Conservation (phyloP, 2,113 vertebrate genomes). For the Rhabdornis inornatus region DNA sequence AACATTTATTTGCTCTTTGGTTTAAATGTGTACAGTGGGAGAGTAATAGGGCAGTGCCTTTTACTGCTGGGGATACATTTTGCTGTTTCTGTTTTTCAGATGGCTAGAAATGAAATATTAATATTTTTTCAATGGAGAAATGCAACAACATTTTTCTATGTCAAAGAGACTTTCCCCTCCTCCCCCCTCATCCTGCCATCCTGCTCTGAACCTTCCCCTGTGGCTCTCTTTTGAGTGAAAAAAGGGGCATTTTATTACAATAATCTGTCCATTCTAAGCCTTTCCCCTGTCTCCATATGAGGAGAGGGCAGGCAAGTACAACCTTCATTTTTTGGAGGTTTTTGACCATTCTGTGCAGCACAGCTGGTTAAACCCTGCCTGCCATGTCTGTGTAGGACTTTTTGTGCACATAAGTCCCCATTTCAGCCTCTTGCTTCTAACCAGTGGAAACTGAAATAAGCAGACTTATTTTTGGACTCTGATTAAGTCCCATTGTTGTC, state of each 20-base stretch:
- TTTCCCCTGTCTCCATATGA: neutral
- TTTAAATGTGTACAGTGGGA: slow-evolving; percentile 32
- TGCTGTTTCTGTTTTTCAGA: slow-evolving; percentile 55
- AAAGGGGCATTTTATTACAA: neutral
- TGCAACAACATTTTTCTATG: slow-evolving; percentile 24
- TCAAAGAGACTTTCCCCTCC: slow-evolving; percentile 28
- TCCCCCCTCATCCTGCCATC: neutral
- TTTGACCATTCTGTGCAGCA: neutral
- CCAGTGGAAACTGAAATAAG: neutral
- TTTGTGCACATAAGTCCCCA: neutral
- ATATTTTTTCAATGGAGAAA: slow-evolving; percentile 44
- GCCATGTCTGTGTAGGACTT: neutral
- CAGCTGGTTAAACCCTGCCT: neutral
- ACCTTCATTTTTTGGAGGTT: neutral
- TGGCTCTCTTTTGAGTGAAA: neutral
- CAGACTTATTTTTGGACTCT: neutral
- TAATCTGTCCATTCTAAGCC: neutral
- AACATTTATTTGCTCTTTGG: slow-evolving; percentile 58
- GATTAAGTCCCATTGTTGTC: neutral
- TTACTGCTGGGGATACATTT: slow-evolving; percentile 65
- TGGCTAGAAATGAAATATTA: slow-evolving; percentile 55
- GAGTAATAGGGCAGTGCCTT: slow-evolving; percentile 42
- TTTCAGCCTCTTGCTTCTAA: neutral
- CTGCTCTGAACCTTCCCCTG: neutral
- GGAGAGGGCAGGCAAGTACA: neutral